A percentile compares a stretch with the other conserved stretches of the same genome.
Conservation (phyloP, 2,888 invertebrate genomes). For the Aplocera efformata region DNA sequence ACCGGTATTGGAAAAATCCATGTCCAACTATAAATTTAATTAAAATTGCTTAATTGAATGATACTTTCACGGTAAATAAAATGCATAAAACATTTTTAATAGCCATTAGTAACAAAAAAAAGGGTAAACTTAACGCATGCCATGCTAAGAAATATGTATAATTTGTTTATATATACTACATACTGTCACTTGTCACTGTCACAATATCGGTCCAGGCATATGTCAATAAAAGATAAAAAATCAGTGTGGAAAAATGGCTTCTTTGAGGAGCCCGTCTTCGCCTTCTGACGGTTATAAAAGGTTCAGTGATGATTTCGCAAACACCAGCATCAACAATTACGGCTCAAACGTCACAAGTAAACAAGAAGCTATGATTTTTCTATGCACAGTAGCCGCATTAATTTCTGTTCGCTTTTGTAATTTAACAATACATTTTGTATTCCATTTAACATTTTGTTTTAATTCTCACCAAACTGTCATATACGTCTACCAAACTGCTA, state of each 20-base stretch:
- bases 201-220: conserved; percentile 13
- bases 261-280: conserved; percentile 78
- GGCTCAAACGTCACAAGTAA: conserved; percentile 83
- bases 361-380: conserved; percentile 65
- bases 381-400: conserved; percentile 72
- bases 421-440: conserved; percentile 71
- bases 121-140: too few relatives aligned
- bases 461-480: conserved; percentile 49
- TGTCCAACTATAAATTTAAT: too few relatives aligned
- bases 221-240: conserved; percentile 30
- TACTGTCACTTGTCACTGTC: conserved; percentile 14
- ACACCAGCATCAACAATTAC: conserved; percentile 80
- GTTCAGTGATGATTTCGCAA: conserved; percentile 82
- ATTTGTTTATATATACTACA: too few relatives aligned
- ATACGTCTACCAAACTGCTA: conserved; percentile 29
- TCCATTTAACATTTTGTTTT: conserved; percentile 69
- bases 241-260: conserved; percentile 77
- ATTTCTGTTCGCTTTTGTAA: conserved; percentile 66
- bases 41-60: too few relatives aligned
- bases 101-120: too few relatives aligned
- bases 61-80: too few relatives aligned
- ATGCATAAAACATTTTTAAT: too few relatives aligned
- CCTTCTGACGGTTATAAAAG: conserved; percentile 83
- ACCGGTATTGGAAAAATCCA: conserved; percentile 22
- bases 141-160: too few relatives aligned